These are phyloP conservation scores for Morpho deidamia DNA, from an alignment of 2,888 invertebrate species.

Conservation along the genomic window DNA sequence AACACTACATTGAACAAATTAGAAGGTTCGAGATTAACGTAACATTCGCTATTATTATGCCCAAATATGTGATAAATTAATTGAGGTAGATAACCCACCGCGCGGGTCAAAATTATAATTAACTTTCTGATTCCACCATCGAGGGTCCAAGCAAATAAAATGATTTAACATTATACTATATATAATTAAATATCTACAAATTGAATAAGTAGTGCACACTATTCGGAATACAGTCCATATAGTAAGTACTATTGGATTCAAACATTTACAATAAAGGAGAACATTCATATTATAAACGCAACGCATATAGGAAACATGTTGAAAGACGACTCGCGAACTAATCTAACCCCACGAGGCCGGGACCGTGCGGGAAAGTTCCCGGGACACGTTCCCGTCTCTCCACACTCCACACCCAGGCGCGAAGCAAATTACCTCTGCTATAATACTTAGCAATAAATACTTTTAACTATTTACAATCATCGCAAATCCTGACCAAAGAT, in stretches of 20 bases:
- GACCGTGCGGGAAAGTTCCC: conserved; percentile 10
- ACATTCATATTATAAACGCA: conserved; percentile 76
- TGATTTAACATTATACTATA: conserved; percentile 75
- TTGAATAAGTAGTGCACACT: conserved; percentile 72
- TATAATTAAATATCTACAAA: conserved; percentile 78
- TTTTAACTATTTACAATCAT: conserved; percentile 60
- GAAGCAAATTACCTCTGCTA: conserved; percentile 58
- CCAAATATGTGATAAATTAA: conserved; percentile 77
- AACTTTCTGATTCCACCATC: conserved; percentile 59
- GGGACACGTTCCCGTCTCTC: background rate
- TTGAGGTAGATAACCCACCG: conserved; percentile 76
- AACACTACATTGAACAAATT: conserved; percentile 70
- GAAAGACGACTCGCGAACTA: conserved; percentile 48
- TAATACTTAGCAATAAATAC: conserved; percentile 68
- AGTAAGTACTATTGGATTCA: conserved; percentile 53
- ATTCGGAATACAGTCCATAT: conserved; percentile 57
- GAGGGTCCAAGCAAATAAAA: conserved; percentile 69
- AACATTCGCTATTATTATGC: conserved; percentile 72
- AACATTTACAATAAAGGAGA: conserved; percentile 76
- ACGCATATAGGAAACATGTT: conserved; percentile 72
- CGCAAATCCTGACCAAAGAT: conserved; percentile 28
- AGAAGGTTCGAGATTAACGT: conserved; percentile 56
- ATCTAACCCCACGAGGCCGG: conserved; percentile 31
- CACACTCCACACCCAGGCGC: conserved; percentile 44
- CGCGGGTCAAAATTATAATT: conserved; percentile 67